Base-by-base conservation (phyloP, 1,140 invertebrate genomes). In the Colletes gigas region DNA sequence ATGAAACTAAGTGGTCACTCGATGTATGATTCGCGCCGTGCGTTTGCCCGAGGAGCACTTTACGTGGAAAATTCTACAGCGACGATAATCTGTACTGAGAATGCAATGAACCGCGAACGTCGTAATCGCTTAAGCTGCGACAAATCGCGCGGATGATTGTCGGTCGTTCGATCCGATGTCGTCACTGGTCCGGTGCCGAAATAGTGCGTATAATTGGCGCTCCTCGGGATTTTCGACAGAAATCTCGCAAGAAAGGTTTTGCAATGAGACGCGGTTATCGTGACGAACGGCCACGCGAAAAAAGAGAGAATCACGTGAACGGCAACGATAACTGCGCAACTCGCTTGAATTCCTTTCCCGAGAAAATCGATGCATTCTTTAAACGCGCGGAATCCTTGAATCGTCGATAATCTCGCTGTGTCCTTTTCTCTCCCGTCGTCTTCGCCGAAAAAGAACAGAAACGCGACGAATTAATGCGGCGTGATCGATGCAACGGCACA, bases 391-490 rank as follows among this genome's bases (percentile, higher is more conserved):
- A 70, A 79, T 73, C 70, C 55, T 17, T 39, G 57, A 80, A 59
- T 60, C 70, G 55, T 60, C 69, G 67, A 57, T 85, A 86, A 86
- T 86, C 84, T 72, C 9, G 39, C 59, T 39, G 30, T 39, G 6
- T 8, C 15, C n/a, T 4, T 4, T 30, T 47, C 14, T 55, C 9
- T 8, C 15, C 10, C 21, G 7, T 47, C 52, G 17, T 82, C 74
- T 59, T 59, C 83, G 50, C 57, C 39, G 17, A 47, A 44, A 60
- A 44, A 5, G 47, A 17, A 55, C 7, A 66, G 6, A 63, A 57
- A 57, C 9, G 44, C 52, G 65, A 60, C 30, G 73, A 78, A 62
- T 85, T 85, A 75, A 78, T 73, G 55, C 66, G 39, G 47, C 50
- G 44, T 72, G 66, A 55, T 85, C 55, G 81, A 86, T 79, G 74